phyloP scores from a whole-genome alignment of 1,140 invertebrate species.

The Camponotus pennsylvanicus region DNA sequence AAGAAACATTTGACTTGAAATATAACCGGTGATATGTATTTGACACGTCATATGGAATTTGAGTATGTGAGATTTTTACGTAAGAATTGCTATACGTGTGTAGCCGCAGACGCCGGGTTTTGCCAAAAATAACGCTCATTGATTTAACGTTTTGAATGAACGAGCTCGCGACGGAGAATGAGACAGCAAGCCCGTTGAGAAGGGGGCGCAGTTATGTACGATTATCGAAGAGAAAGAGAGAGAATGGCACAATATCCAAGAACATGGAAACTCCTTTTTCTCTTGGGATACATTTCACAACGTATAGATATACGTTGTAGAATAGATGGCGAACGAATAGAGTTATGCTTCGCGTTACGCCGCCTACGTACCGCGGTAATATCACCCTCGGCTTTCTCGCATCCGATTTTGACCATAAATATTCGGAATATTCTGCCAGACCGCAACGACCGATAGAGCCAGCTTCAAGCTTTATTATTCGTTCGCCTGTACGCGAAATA shows the following conservation, averaged over 20 bases:
- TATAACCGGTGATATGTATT: neutral
- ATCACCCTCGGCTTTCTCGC: slow-evolving; percentile 54
- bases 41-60: slow-evolving; percentile 22
- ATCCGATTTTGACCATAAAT: slow-evolving; percentile 62
- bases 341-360: slow-evolving; percentile 16
- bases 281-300: slow-evolving; percentile 45
- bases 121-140: slow-evolving; percentile 80
- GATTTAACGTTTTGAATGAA: slow-evolving; percentile 78
- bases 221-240: slow-evolving; percentile 32
- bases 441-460: slow-evolving; percentile 52
- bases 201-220: slow-evolving; percentile 62
- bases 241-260: slow-evolving; percentile 73
- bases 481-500: slow-evolving; percentile 24
- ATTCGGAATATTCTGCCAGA: slow-evolving; percentile 62
- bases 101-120: slow-evolving; percentile 53
- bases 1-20: slow-evolving; percentile 8
- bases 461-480: slow-evolving; percentile 57
- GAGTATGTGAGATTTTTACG: slow-evolving; percentile 21
- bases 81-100: slow-evolving; percentile 18
- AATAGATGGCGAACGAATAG: slow-evolving; percentile 34
- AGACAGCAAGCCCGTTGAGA: slow-evolving; percentile 57
- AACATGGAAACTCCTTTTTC: slow-evolving; percentile 62
- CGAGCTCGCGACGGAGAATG: slow-evolving; percentile 60
- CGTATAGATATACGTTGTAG: neutral
- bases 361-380: slow-evolving; percentile 67